Base-by-base conservation (phyloP, 2,797 vertebrate species). In the Arrhamphus sclerolepis region DNA sequence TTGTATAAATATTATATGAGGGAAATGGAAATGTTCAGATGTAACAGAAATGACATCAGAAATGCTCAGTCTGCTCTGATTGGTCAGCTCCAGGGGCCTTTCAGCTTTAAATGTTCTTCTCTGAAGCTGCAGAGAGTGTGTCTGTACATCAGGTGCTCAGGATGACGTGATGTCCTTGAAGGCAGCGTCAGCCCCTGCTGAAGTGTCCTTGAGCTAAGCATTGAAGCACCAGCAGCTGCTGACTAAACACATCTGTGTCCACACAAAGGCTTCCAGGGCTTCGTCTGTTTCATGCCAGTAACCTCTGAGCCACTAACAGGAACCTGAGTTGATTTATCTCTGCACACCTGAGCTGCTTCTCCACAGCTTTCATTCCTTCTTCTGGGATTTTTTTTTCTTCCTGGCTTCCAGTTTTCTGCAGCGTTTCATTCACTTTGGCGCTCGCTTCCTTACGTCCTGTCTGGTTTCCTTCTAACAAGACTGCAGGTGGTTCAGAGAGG, bases 231-330 rank as follows among this genome's bases (percentile, higher is more conserved):
- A 3, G 10, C n/a, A 50, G 19, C 14, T 14, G 9, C 18, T 39
- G 39, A 42, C 21, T 10, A 10, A 51, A 46, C 9, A 2, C 1
- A 4, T 11, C n/a, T 19, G 48, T 4, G 10, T 49, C 26, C 28
- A 72, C 77, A 65, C 53, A 14, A 5, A 41, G 49, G n/a, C 13
- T 24, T 16, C 8, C 13, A 5, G 26, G 49, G 11, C 13, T 14
- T 5, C 3, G 0, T 21, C 43, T 2, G 43, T 5, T 22, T 18
- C 3, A 24, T 18, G 3, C 26, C 52, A 63, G 71, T 84, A 87
- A 86, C 78, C 41, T 48, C 64, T 51, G 24, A 51, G 47, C 75
- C 52, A 34, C 77, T 77, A 67, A 78, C 56, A 66, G 58, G 56
- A 66, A 54, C 46, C 28, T 41, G 46, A 16, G 61, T 47, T 44